Conservation (phyloP, 2,113 vertebrate species). For the Varanus komodoensis region DNA sequence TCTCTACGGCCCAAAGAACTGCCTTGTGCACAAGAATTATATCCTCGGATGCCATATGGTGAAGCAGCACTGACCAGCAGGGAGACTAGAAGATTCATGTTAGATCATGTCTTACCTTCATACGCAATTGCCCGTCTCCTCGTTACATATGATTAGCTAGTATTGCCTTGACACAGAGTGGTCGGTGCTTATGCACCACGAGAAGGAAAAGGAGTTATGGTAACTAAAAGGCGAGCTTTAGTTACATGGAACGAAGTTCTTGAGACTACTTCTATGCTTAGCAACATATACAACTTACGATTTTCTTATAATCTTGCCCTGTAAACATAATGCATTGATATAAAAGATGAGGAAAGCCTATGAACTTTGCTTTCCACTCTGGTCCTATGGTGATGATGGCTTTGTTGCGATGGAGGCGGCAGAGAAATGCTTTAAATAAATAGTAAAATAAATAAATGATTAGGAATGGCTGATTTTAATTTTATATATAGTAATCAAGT, state of each 20-base stretch:
- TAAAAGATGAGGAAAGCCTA: not conserved
- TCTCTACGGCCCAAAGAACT: not conserved
- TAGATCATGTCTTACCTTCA: not conserved
- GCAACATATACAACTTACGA: not conserved
- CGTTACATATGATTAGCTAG: not conserved
- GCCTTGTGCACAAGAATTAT: not conserved
- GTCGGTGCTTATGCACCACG: not conserved
- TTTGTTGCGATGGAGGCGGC: too few species aligned
- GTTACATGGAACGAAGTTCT: not conserved
- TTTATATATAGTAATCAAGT: not conserved
- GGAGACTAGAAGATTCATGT: not conserved
- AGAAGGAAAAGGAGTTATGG: not conserved
- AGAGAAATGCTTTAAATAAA: too few species aligned
- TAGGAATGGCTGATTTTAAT: too few species aligned
- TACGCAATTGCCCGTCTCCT: not conserved
- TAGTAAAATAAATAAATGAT: too few species aligned
- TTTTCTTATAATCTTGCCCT: not conserved
- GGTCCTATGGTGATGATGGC: not conserved
- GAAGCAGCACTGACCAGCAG: not conserved
- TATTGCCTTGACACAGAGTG: too few species aligned
- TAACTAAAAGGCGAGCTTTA: not conserved
- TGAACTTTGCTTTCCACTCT: not conserved
- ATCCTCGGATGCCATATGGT: not conserved
- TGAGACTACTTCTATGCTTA: not conserved
- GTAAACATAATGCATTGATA: not conserved